Percentiles rank a stretch among this genome's conserved stretches.
Evolutionary conservation across 2,888 invertebrate species (phyloP).

Genomic region (Hypomecis atomaria): DNA sequence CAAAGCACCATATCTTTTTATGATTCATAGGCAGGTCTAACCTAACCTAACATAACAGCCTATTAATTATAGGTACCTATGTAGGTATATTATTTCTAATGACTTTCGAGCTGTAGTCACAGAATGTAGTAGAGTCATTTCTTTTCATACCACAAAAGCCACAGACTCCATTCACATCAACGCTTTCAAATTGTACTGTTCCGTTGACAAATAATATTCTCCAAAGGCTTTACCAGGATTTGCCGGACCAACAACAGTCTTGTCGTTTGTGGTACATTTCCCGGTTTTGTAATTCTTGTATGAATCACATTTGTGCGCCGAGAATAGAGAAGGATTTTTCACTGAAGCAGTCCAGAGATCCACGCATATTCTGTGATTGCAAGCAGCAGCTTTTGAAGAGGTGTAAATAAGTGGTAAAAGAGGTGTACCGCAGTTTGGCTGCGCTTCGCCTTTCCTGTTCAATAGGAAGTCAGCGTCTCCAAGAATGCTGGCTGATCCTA

Average conservation of each 20-base stretch:
- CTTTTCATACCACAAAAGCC: neutral
- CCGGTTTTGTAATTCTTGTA: conserved; percentile 64
- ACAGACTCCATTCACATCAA: conserved; percentile 20
- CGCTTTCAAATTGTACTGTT: conserved; percentile 52
- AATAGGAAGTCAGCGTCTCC: conserved; percentile 85
- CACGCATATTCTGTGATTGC: conserved; percentile 71
- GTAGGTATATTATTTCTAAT: too few relatives aligned
- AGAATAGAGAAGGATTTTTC: conserved; percentile 59
- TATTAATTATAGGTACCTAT: too few relatives aligned
- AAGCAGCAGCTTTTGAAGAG: conserved; percentile 70
- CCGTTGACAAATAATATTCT: conserved; percentile 70
- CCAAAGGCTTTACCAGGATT: conserved; percentile 73
- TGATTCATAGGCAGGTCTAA: too few relatives aligned
- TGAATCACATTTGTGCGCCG: conserved; percentile 67
- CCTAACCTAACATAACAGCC: too few relatives aligned
- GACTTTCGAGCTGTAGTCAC: too few relatives aligned
- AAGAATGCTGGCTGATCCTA: conserved; percentile 77
- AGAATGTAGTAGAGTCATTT: neutral
- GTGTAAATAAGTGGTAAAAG: conserved; percentile 67
- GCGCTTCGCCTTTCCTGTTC: conserved; percentile 83
- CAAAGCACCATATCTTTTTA: too few relatives aligned
- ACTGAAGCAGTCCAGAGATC: conserved; percentile 69
- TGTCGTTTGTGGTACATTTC: conserved; percentile 53
- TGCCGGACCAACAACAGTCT: conserved; percentile 69
- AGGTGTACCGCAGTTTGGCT: conserved; percentile 82